Evolutionary conservation across 1,140 invertebrate genomes (phyloP), one percentile per base, ranked within the genome.

Genomic region (Drosophila busckii): DNA sequence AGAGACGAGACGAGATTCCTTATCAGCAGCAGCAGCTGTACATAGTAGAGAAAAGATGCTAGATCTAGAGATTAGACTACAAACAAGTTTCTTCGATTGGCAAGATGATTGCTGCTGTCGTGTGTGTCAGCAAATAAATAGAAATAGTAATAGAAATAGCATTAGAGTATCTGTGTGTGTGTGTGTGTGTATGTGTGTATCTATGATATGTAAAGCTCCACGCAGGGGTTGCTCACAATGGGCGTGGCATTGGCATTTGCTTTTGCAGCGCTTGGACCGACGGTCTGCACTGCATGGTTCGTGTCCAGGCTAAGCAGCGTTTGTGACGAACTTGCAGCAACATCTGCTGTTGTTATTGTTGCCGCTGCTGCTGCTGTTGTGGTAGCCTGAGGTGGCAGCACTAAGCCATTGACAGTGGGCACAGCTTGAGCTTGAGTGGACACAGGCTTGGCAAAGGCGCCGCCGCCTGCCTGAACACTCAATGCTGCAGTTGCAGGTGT

Each of bases 71-170:
- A 15, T 62, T 73, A 65, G 41, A 59, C 73, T 69, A 80, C 32
- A 58, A 61, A 53, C 69, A 65, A 54, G 50, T 82, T 82, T 82
- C 75, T 82, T 80, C 75, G 69, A 52, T 73, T 80, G 75, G 75
- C 75, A 82, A 82, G 75, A 82, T 35, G 70, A 38, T 20, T 48
- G 26, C 45, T 48, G 26, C 22, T 35, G 17, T 46, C 20, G 5
- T 25, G 8, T 20, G 15, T 6, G 12, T 15, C 12, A 34, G 8
- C 32, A 35, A 16, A 54, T 19, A 38, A 22, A 25, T 45, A 26
- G 9, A 29, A 1, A 13, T 3, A 31, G n/a, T 29, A 9, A 31
- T 23, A 19, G 5, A 26, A 4, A 40, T 1, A 40, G 6, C 7
- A 25, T 10, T 31, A 32, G 31, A 40, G 29, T 9, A 4, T 15